Evolutionary conservation across 2,113 vertebrate genomes (phyloP).

Genomic region (Tringa solitaria): DNA sequence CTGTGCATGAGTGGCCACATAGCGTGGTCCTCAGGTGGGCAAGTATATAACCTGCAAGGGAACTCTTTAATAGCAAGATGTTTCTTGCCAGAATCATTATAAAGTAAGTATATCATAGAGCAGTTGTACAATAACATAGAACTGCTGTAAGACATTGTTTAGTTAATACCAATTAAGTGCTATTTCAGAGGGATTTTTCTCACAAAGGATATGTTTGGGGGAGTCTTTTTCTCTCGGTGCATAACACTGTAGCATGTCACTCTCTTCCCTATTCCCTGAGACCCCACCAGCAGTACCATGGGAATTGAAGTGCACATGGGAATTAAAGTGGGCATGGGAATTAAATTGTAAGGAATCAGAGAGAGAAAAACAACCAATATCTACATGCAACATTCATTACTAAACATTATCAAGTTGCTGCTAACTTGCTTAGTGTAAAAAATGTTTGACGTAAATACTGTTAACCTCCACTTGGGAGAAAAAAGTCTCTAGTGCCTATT

Average conservation of each 20-base stretch:
- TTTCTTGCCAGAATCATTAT: neutral
- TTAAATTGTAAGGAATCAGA: neutral
- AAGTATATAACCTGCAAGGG: neutral
- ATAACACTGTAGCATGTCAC: neutral
- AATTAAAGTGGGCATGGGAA: neutral
- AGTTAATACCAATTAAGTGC: neutral
- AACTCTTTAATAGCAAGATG: neutral
- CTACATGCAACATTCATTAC: neutral
- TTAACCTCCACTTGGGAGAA: neutral
- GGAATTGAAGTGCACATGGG: neutral
- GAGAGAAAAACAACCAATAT: neutral
- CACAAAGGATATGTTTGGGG: neutral
- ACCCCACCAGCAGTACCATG: neutral
- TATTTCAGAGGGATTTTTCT: neutral
- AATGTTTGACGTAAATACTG: neutral
- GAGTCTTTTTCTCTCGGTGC: neutral
- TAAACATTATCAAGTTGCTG: neutral
- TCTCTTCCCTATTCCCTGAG: neutral
- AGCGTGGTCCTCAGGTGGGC: neutral
- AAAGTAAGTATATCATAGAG: neutral
- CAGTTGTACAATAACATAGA: neutral
- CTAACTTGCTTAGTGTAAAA: neutral
- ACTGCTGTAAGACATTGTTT: neutral
- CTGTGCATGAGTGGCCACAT: neutral
- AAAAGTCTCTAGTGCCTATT: neutral